These are phyloP conservation scores for Mimas tiliae DNA, from an alignment of 2,888 invertebrate genomes.

Conservation along the genomic window DNA sequence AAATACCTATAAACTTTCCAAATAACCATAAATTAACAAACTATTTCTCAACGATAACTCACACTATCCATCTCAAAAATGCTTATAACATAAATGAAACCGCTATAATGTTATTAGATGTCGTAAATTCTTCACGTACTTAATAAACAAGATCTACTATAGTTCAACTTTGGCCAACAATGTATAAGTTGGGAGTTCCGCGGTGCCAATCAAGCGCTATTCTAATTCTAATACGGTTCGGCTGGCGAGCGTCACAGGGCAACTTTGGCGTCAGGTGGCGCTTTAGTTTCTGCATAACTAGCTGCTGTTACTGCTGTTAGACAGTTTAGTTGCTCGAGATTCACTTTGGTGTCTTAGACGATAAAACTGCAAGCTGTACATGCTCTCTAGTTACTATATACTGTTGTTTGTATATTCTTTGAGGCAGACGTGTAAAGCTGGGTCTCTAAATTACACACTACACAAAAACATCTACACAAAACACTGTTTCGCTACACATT, in stretches of 20 bases:
- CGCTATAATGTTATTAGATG: background rate
- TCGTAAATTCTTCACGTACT: background rate
- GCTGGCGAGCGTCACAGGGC: background rate
- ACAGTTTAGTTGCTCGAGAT: conserved; percentile 8
- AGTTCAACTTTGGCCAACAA: conserved; percentile 35
- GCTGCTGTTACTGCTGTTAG: conserved; percentile 20
- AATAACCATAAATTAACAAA: too few relatives aligned
- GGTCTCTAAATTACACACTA: too few relatives aligned
- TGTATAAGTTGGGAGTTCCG: conserved; percentile 42
- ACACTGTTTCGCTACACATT: too few relatives aligned
- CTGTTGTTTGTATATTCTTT: too few relatives aligned
- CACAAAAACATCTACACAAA: too few relatives aligned
- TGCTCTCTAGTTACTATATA: background rate
- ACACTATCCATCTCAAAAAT: background rate
- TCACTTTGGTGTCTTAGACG: background rate
- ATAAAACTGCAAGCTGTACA: background rate
- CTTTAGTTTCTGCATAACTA: conserved; percentile 21
- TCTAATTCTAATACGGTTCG: conserved; percentile 43
- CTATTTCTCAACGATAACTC: too few relatives aligned
- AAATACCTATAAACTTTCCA: too few relatives aligned
- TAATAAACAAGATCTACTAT: conserved; percentile 21
- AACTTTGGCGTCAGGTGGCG: conserved; percentile 26
- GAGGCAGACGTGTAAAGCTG: too few relatives aligned
- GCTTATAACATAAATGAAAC: background rate
- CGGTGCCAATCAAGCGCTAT: conserved; percentile 51